Conservation (phyloP, 2,888 invertebrate genomes). For the Archips crataeganus region DNA sequence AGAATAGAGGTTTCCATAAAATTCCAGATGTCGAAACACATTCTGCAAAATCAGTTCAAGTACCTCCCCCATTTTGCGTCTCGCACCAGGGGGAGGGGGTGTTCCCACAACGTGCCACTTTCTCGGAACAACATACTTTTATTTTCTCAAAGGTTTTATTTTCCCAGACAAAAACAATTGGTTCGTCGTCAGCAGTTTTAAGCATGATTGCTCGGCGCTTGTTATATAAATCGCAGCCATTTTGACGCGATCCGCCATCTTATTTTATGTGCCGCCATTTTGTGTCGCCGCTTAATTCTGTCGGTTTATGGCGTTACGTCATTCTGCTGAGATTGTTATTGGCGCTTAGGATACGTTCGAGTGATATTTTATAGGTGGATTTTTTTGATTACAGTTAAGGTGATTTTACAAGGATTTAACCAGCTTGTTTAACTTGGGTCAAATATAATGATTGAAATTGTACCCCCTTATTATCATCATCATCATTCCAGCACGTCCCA, state of each 20-base stretch:
- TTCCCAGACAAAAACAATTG: constrained; percentile 22
- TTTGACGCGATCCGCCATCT: constrained; percentile 55
- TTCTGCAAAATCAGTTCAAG: background rate
- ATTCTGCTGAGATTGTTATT: background rate
- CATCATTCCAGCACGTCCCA: too few species aligned
- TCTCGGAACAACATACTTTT: background rate
- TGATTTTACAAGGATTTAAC: background rate
- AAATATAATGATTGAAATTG: too few species aligned
- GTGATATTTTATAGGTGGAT: constrained; percentile 2
- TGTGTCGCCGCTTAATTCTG: constrained; percentile 44
- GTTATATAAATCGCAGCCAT: constrained; percentile 52
- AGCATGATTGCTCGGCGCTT: constrained; percentile 41
- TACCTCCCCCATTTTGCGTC: background rate
- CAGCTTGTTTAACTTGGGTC: too few species aligned
- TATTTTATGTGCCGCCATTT: constrained; percentile 58
- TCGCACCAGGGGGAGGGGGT: background rate
- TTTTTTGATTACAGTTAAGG: background rate
- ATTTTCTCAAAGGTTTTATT: constrained; percentile 9
- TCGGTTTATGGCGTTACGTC: constrained; percentile 3
- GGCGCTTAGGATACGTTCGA: background rate
- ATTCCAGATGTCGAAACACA: background rate
- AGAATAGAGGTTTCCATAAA: background rate
- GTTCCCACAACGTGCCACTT: background rate
- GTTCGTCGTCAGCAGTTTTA: constrained; percentile 10
- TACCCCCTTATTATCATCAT: too few species aligned